Conservation (phyloP, 1,140 invertebrate species). For the Eupeodes corollae region DNA sequence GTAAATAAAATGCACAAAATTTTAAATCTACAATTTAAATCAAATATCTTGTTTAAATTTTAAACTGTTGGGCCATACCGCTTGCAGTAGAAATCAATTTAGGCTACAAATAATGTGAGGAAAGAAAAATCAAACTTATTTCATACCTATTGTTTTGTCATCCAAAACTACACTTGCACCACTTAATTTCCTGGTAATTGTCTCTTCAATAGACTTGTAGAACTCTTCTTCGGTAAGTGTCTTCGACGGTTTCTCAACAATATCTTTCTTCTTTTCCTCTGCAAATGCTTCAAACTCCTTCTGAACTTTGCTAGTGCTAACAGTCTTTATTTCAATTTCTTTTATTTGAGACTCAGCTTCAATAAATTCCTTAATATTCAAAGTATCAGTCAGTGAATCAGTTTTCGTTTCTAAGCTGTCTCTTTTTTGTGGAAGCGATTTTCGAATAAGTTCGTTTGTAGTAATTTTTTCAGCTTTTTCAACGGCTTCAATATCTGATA, state of each 20-base stretch:
- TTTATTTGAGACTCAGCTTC: background rate
- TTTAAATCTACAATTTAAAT: too few species aligned
- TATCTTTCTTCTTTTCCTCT: slow-evolving; percentile 4
- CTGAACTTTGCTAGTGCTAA: slow-evolving; percentile 15
- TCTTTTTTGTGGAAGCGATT: background rate
- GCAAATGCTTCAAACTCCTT: background rate
- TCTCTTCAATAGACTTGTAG: slow-evolving; percentile 34
- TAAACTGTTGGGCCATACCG: too few species aligned
- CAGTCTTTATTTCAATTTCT: slow-evolving; percentile 12
- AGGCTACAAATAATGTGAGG: too few species aligned
- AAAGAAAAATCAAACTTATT: background rate
- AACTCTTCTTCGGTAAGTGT: slow-evolving; percentile 35
- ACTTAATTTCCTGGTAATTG: slow-evolving; percentile 37
- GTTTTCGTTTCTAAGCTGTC: background rate
- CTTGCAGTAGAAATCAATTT: too few species aligned
- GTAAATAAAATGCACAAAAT: too few species aligned
- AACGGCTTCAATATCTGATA: slow-evolving; percentile 25
- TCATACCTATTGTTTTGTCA: slow-evolving; percentile 25
- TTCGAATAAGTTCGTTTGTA: background rate
- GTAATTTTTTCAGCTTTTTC: slow-evolving; percentile 21
- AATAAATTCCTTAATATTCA: background rate
- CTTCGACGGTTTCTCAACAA: slow-evolving; percentile 19
- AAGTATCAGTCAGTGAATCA: too few species aligned
- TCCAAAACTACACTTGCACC: slow-evolving; percentile 31
- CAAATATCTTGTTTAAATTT: too few species aligned